Conservation (phyloP, 2,797 vertebrate genomes). For the Buphagus erythrorhynchus region DNA sequence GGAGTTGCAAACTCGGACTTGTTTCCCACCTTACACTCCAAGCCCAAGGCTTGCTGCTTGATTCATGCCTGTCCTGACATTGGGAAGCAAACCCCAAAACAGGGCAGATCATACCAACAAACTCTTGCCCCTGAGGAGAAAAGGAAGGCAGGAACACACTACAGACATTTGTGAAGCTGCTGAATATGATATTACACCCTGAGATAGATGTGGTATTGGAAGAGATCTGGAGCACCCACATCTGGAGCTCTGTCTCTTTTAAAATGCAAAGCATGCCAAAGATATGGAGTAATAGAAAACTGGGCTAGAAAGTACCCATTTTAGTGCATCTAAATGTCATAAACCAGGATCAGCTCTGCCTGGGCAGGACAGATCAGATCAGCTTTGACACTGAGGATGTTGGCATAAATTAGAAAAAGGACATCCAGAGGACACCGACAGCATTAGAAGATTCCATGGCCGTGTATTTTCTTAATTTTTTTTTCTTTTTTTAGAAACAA, state of each 20-base stretch:
- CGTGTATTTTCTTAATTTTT: background rate
- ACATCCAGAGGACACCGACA: background rate
- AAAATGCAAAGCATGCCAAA: background rate
- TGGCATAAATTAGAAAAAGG: background rate
- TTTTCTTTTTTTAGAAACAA: background rate
- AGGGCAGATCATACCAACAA: background rate
- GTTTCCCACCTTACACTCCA: background rate
- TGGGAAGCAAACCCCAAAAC: background rate
- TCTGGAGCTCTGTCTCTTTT: background rate
- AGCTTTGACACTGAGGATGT: background rate
- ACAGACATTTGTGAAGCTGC: background rate
- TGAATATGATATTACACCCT: background rate
- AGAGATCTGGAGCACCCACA: background rate
- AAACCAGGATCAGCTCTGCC: background rate
- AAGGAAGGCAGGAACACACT: background rate
- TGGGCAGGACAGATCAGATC: background rate
- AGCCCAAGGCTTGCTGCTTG: background rate
- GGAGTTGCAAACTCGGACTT: background rate
- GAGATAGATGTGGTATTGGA: background rate
- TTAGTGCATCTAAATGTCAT: background rate
- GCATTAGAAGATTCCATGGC: background rate
- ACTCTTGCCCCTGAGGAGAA: background rate
- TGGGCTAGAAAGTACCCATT: background rate
- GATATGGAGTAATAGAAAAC: background rate
- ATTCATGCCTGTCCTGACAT: background rate